Base-by-base conservation (phyloP, 2,888 invertebrate species). In the Dorcus parallelipipedus region DNA sequence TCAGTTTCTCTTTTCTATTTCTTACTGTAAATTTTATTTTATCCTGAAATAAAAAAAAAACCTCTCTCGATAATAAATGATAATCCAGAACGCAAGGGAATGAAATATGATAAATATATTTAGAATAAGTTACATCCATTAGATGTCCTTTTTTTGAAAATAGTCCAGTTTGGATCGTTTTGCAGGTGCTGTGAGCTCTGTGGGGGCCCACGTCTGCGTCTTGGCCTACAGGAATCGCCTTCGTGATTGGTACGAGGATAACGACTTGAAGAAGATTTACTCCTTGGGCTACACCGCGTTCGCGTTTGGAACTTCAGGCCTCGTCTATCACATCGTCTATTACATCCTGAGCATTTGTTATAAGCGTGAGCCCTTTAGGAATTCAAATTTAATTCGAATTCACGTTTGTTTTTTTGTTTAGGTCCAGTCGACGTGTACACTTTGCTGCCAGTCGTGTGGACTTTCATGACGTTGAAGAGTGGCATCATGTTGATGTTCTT, bases 381-480 rank as follows among this genome's bases (percentile, higher is more conserved):
- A 41, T 20, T 40, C 49, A 17, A 38, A 10, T 49, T 14, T 52
- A 20, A 20, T 20, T 20, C 20, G 2, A 20, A 3, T 20, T 20
- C 3, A 20, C 2, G 20, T 20, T 20, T 20, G 23, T 54, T 17
- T 49, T 54, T 41, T 60, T 47, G 14, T 17, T 39, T 40, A 51
- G 51, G 53, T 43, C 53, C 50, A n/a, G 17, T 10, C 23, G 49
- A 48, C 52, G 48, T 50, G 8, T 41, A 41, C 9, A 52, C 52
- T 38, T 51, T 52, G 26, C 26, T 33, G 26, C 26, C 26, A 33
- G 26, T 33, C 26, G 26, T 84, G 14, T 83, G 82, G 82, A 79
- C 82, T 0, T 80, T 82, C 66, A 81, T 83, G 77, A 81, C 81
- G 76, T 76, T 80, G 71, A 83, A 83, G 65, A 81, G 82, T 80